Evolutionary conservation across 2,113 vertebrate genomes (phyloP).

Genomic region (Polypterus bichir): DNA sequence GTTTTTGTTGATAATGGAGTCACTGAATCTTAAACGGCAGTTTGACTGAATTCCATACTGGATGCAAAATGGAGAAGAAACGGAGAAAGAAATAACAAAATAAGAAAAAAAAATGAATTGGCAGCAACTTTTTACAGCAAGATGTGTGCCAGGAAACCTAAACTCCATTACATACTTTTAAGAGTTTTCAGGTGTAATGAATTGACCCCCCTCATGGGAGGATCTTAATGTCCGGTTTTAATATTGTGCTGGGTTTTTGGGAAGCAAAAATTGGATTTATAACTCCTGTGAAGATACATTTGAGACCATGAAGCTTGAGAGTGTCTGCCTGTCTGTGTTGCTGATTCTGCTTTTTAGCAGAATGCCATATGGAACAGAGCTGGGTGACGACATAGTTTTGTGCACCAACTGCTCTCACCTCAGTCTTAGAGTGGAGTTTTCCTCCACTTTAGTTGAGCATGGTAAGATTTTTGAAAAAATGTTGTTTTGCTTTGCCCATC

Average conservation of each 20-base stretch:
- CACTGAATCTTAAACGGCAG: slow-evolving; percentile 24
- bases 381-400: slow-evolving; percentile 30
- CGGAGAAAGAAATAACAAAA: slow-evolving; percentile 87
- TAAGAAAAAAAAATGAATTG: too few species aligned
- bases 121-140: slow-evolving; percentile 37
- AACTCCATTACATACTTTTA: slow-evolving; percentile 32
- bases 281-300: slow-evolving; percentile 39
- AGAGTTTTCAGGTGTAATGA: slow-evolving; percentile 13
- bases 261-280: slow-evolving; percentile 38
- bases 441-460: slow-evolving; percentile 77
- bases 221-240: slow-evolving; percentile 17
- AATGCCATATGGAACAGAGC: slow-evolving; percentile 54
- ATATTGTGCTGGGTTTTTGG: slow-evolving; percentile 12
- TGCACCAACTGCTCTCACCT: slow-evolving; percentile 72
- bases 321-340: slow-evolving; percentile 58
- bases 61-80: slow-evolving; percentile 85
- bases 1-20: slow-evolving; percentile 31
- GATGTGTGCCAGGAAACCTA: slow-evolving; percentile 56
- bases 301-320: slow-evolving; percentile 57
- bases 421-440: slow-evolving; percentile 80
- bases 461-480: slow-evolving; percentile 50
- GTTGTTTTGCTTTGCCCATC: too few species aligned
- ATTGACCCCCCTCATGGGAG: slow-evolving; percentile 17
- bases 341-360: slow-evolving; percentile 61
- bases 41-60: slow-evolving; percentile 36